Conservation (phyloP, 1,140 invertebrate genomes). For the Zaprionus ornatus region DNA sequence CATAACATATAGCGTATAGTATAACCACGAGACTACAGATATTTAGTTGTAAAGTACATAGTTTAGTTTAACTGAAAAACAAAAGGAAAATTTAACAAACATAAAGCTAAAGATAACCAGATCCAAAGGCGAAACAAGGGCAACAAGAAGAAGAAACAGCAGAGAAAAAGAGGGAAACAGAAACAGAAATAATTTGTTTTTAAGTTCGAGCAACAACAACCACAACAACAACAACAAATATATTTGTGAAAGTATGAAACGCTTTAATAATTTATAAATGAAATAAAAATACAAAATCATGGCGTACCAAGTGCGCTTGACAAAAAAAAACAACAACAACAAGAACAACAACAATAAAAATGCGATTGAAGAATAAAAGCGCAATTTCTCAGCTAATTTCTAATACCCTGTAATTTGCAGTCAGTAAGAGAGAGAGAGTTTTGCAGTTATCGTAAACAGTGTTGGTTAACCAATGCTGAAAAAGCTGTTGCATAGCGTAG, state of each 20-base stretch:
- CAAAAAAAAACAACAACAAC: constrained; percentile 52
- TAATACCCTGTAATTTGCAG: neutral
- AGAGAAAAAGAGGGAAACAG: neutral
- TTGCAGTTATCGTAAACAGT: neutral
- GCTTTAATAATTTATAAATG: constrained; percentile 81
- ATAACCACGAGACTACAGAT: constrained; percentile 82
- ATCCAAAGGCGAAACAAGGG: constrained; percentile 25
- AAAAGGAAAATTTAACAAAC: constrained; percentile 20
- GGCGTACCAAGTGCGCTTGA: constrained; percentile 66
- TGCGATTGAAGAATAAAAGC: neutral
- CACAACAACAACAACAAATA: constrained; percentile 33
- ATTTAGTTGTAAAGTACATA: constrained; percentile 79
- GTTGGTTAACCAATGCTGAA: neutral
- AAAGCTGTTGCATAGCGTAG: neutral
- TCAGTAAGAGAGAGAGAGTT: neutral
- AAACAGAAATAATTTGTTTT: constrained; percentile 12
- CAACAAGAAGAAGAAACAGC: constrained; percentile 30
- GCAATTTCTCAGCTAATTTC: neutral
- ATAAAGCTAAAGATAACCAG: constrained; percentile 29
- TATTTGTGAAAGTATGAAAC: constrained; percentile 67
- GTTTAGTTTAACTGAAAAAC: constrained; percentile 65
- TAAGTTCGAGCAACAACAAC: constrained; percentile 10
- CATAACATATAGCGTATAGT: constrained; percentile 79
- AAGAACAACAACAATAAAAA: constrained; percentile 27
- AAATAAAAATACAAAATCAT: constrained; percentile 58